Evolutionary conservation across 1,140 invertebrate genomes (phyloP).

Genomic region (Leptopilina boulardi): DNA sequence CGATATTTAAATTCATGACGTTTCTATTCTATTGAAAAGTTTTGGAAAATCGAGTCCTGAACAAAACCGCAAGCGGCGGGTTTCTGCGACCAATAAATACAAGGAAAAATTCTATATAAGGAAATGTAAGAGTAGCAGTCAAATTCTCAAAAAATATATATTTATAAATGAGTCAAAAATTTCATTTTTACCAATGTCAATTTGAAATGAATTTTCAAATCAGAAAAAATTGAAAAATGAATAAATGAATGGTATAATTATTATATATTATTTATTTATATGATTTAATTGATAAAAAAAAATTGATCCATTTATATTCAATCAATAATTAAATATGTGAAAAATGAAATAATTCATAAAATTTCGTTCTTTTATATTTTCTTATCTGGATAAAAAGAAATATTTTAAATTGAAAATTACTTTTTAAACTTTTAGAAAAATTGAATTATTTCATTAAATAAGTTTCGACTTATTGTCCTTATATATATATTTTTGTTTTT

Average conservation of each 20-base stretch:
- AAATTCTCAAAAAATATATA: too few species aligned
- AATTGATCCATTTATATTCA: too few species aligned
- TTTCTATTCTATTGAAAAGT: constrained; percentile 44
- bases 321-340: too few species aligned
- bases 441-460: not conserved
- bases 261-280: too few species aligned
- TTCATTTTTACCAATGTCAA: too few species aligned
- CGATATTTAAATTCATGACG: constrained; percentile 44
- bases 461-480: not conserved
- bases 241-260: too few species aligned
- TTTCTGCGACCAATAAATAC: not conserved
- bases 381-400: not conserved
- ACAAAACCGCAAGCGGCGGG: not conserved
- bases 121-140: not conserved
- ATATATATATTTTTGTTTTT: not conserved
- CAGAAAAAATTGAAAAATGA: too few species aligned
- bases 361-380: not conserved
- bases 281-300: too few species aligned
- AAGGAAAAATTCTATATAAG: not conserved
- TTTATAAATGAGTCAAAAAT: too few species aligned
- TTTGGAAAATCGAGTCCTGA: constrained; percentile 24
- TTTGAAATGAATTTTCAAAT: not conserved
- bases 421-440: not conserved
- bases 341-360: too few species aligned
- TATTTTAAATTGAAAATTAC: not conserved